phyloP scores from a whole-genome alignment of 2,797 vertebrate species.

The Naso thynnoides region DNA sequence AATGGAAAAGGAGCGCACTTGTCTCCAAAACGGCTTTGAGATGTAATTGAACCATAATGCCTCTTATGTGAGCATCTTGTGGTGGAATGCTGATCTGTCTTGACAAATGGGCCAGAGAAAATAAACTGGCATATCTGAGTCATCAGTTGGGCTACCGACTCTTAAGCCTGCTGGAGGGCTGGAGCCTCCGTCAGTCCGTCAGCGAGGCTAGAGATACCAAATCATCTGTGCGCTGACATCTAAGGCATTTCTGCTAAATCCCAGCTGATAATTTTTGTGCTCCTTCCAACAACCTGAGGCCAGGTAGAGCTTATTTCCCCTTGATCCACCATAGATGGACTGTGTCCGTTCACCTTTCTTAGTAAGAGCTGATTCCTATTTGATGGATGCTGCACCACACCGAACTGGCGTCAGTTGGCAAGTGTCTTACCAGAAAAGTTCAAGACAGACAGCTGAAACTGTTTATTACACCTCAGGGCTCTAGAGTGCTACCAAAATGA shows the following conservation, averaged over 20 bases:
- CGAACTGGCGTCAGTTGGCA: conserved; percentile 36
- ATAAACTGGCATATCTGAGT: conserved; percentile 72
- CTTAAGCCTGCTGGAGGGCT: conserved; percentile 47
- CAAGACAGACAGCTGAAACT: too few relatives aligned
- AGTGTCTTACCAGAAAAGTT: conserved; percentile 28
- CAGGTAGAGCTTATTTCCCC: conserved; percentile 59
- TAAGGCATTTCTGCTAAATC: conserved; percentile 62
- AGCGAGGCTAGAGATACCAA: conserved; percentile 53
- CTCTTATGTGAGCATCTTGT: conserved; percentile 69
- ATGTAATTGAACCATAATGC: conserved; percentile 73
- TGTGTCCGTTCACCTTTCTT: conserved; percentile 24
- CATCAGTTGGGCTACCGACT: conserved; percentile 53
- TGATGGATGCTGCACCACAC: conserved; percentile 40
- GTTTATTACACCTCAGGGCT: too few relatives aligned
- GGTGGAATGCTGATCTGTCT: conserved; percentile 71
- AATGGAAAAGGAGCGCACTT: conserved; percentile 74
- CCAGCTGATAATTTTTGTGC: conserved; percentile 60
- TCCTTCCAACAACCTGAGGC: conserved; percentile 46
- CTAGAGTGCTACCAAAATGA: too few relatives aligned
- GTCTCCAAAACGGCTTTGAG: conserved; percentile 64
- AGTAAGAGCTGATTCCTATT: conserved; percentile 39
- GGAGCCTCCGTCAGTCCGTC: conserved; percentile 42
- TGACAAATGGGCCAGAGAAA: conserved; percentile 79
- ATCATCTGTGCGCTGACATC: conserved; percentile 54
- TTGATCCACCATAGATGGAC: conserved; percentile 37